These are phyloP conservation scores for Athetis lepigone DNA, from an alignment of 2,888 invertebrate genomes.

Conservation along the genomic window DNA sequence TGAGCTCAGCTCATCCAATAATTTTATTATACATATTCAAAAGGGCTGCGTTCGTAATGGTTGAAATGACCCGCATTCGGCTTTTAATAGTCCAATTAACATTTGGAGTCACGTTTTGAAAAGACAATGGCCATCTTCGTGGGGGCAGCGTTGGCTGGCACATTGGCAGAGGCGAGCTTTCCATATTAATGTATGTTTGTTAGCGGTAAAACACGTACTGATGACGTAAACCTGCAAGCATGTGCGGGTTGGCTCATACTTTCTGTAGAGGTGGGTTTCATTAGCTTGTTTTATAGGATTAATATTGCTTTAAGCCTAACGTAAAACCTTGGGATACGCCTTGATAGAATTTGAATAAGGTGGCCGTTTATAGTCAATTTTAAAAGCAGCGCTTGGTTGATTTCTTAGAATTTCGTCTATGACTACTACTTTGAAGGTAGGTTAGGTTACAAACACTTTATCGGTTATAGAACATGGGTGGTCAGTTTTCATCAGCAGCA, in stretches of 20 bases:
- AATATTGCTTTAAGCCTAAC: constrained; percentile 49
- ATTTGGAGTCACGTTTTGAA: constrained; percentile 89
- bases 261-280: constrained; percentile 72
- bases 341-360: constrained; percentile 56
- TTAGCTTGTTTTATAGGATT: constrained; percentile 63
- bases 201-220: constrained; percentile 89
- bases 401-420: constrained; percentile 51
- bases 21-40: constrained; percentile 91
- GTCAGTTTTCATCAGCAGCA: constrained; percentile 1
- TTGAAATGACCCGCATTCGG: constrained; percentile 90
- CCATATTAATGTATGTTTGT: constrained; percentile 91
- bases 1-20: constrained; percentile 88
- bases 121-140: constrained; percentile 90
- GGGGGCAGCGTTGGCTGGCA: constrained; percentile 88
- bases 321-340: constrained; percentile 43
- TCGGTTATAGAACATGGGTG: constrained; percentile 13
- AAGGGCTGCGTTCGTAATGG: constrained; percentile 88
- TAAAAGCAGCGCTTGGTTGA: constrained; percentile 8
- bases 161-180: constrained; percentile 87
- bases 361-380: constrained; percentile 38
- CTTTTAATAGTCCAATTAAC: constrained; percentile 90
- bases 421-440: constrained; percentile 39
- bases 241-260: constrained; percentile 79
- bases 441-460: constrained; percentile 35
- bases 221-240: constrained; percentile 85